Evolutionary conservation across 2,797 vertebrate species (phyloP), one percentile per base, ranked within the genome.

Genomic region (Columba guinea): DNA sequence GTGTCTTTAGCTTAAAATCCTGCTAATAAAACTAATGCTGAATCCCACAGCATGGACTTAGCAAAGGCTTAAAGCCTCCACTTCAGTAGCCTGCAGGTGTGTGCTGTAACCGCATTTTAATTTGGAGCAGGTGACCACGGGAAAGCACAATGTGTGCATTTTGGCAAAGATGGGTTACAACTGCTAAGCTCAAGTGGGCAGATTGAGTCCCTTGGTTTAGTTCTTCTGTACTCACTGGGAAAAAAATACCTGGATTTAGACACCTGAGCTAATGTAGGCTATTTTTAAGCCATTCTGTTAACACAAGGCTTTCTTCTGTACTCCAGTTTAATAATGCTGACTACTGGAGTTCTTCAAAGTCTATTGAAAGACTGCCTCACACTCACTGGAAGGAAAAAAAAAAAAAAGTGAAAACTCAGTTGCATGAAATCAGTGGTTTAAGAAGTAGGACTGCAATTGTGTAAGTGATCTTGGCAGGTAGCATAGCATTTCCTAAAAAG

Each of bases 71-170:
- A 84, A 80, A 91, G 15, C 41, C 27, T 83, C 30, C 32, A 10
- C 32, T 85, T 87, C 55, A 35, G 87, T 59, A 91, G 94, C 62
- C 51, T 79, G 76, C 91, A 93, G 85, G 55, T 91, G 69, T 94
- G 71, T 51, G 9, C 46, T 51, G 20, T 70, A 76, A 35, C 39
- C 52, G 51, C 48, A 28, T 67, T 92, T 88, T 88, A 87, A 88
- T 88, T 86, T 55, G 44, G 34, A 90, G 76, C 55, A 78, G 68
- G 53, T 80, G 82, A 77, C 39, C 89, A n/a, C 23, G 52, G 64
- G 48, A 77, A 80, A 87, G 60, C 46, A 74, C 78, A 80, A 13
- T 12, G 37, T 80, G 39, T 80, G n/a, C 83, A 4, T 94, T 93
- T 91, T 89, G 85, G 71, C 59, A 79, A 81, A 79, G 63, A 37